A percentile compares a stretch with the other conserved stretches of the same genome.
phyloP scores from a whole-genome alignment of 1,140 invertebrate species.

The Heliconius himera region DNA sequence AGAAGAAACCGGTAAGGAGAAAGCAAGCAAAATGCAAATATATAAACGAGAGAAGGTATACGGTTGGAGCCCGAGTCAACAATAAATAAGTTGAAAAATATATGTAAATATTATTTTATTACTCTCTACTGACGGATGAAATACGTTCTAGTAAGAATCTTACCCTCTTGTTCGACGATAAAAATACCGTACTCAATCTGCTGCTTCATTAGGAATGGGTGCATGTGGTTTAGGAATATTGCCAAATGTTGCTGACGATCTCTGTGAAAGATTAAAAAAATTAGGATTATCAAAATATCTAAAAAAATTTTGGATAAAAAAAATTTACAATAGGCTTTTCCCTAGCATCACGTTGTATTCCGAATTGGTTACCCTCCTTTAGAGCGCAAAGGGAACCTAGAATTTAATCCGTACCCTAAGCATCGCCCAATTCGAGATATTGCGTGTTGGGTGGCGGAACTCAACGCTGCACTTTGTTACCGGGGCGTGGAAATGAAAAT shows the following conservation, averaged over 20 bases:
- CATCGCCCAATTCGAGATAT: too few relatives aligned
- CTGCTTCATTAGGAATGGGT: conserved; percentile 94
- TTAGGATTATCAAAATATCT: too few relatives aligned
- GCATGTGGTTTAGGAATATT: conserved; percentile 93
- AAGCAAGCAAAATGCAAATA: not conserved
- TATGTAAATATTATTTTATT: conserved; percentile 15
- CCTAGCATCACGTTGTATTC: too few relatives aligned
- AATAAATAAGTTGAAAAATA: conserved; percentile 4
- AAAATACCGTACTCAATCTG: conserved; percentile 96
- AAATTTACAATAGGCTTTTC: too few relatives aligned
- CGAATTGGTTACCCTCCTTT: too few relatives aligned
- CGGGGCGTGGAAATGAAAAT: too few relatives aligned
- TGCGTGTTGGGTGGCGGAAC: too few relatives aligned
- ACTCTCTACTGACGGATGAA: not conserved
- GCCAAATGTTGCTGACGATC: conserved; percentile 92
- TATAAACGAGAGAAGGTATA: not conserved
- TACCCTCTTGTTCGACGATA: conserved; percentile 95
- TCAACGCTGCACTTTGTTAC: too few relatives aligned
- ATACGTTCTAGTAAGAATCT: conserved; percentile 24
- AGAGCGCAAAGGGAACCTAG: too few relatives aligned
- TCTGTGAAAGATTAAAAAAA: conserved; percentile 82
- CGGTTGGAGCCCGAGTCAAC: not conserved
- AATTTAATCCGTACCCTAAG: too few relatives aligned
- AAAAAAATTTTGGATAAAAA: too few relatives aligned
- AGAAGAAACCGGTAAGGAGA: not conserved